Evolutionary conservation across 1,140 invertebrate species (phyloP).

Genomic region (Meloidogyne floridensis): DNA sequence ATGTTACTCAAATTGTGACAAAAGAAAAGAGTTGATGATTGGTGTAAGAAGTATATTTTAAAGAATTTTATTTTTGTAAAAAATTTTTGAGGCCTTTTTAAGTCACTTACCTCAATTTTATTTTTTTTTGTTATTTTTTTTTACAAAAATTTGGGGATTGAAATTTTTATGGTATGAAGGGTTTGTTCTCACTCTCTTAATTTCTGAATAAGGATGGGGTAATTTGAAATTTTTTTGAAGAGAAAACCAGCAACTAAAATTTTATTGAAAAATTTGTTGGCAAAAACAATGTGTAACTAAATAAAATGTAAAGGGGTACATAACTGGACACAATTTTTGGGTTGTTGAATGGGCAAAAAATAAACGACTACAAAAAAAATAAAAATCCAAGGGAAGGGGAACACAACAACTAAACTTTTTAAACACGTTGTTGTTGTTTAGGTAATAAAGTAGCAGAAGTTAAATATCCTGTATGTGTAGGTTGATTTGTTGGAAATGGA

Average conservation of each 20-base stretch:
- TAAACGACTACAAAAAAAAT: no score
- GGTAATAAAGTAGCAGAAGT: conserved; percentile 60
- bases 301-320: no score
- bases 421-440: neutral
- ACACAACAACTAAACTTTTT: neutral
- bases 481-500: conserved; percentile 50
- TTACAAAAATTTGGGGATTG: neutral
- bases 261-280: neutral
- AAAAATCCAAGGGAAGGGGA: neutral
- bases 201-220: no score
- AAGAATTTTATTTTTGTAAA: neutral
- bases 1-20: neutral
- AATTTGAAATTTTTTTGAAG: no score
- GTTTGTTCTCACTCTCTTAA: no score
- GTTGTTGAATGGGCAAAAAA: no score
- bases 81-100: neutral
- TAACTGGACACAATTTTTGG: no score
- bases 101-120: neutral
- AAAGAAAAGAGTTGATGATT: neutral
- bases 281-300: neutral
- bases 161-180: neutral
- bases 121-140: neutral
- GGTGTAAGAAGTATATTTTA: neutral
- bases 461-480: conserved; percentile 63
- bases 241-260: neutral